Percentiles rank a stretch among this genome's conserved stretches.
Conservation (phyloP, 2,888 invertebrate species). For the Xylota segnis region DNA sequence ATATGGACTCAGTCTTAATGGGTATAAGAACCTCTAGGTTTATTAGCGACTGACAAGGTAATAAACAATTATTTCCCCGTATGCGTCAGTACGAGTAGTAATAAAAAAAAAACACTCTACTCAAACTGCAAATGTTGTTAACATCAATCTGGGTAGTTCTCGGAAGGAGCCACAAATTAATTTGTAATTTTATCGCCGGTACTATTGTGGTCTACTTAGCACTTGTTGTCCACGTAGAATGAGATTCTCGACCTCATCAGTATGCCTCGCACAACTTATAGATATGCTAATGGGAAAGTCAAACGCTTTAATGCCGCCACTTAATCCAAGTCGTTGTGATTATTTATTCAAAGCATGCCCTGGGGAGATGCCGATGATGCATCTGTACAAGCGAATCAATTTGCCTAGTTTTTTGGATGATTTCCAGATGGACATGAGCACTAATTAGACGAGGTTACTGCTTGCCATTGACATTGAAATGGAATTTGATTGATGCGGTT, state of each 20-base stretch:
- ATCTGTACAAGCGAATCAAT: too few relatives aligned
- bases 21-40: background rate
- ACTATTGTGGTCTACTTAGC: slow-evolving; percentile 34
- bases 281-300: slow-evolving; percentile 46
- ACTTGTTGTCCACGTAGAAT: slow-evolving; percentile 8
- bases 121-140: slow-evolving; percentile 1
- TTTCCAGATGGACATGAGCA: too few relatives aligned
- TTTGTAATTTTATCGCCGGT: slow-evolving; percentile 14
- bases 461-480: too few relatives aligned
- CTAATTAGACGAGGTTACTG: too few relatives aligned
- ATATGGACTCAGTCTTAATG: too few relatives aligned
- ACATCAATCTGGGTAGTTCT: slow-evolving; percentile 21
- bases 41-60: background rate
- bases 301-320: slow-evolving; percentile 43
- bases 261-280: slow-evolving; percentile 16
- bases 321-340: slow-evolving; percentile 34
- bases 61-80: background rate
- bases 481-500: too few relatives aligned
- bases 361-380: slow-evolving; percentile 5
- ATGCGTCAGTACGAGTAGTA: background rate
- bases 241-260: slow-evolving; percentile 4
- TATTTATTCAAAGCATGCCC: slow-evolving; percentile 36
- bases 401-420: too few relatives aligned
- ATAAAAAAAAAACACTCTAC: background rate
- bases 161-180: slow-evolving; percentile 11